Evolutionary conservation across 2,888 invertebrate species (phyloP), one percentile per base, ranked within the genome.

Genomic region (Tanytarsus gracilentus): DNA sequence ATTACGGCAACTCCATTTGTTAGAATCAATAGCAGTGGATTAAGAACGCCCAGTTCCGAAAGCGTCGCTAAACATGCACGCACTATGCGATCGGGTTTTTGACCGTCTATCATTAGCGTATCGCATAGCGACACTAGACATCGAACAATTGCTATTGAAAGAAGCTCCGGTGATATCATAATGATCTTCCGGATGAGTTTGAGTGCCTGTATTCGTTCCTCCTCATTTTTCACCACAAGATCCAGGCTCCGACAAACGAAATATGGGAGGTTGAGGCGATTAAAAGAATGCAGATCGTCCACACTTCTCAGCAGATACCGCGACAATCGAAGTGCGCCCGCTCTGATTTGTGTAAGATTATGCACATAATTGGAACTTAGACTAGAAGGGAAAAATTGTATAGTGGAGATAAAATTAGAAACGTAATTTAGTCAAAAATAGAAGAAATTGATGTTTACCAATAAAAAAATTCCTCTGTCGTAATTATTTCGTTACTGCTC

Each of bases 181-280:
- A 88, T 72, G 66, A 88, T 79, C 70, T 80, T 79, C 25, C 78
- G 78, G 48, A 74, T 66, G 62, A 97, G 80, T 67, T 94, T 85
- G 66, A 96, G 77, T 1, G 92, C 94, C 75, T 96, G 96, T 59
- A 92, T 83, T 44, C 95, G 80, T 72, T 96, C 97, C 66, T 91
- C 84, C 71, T 97, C 96, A 73, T 93, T 94, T 67, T 88, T 88
- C 51, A 93, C 77, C 73, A 87, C 83, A 63, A 96, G 77, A 76
- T 97, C 97, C 71, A 97, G 81, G 65, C 92, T 93, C 68, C 92
- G 88, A 66, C 68, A 74, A 63, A 96, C 81, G 66, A 96, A 80
- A 73, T 84, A 87, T 65, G 92, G 91, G 68, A 94, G 79, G 69
- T 88, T 86, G 64, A 94, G 76, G 66, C 83, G 82, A 71, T 91